Conservation (phyloP, 1,140 invertebrate species). For the Leucophenga varia region DNA sequence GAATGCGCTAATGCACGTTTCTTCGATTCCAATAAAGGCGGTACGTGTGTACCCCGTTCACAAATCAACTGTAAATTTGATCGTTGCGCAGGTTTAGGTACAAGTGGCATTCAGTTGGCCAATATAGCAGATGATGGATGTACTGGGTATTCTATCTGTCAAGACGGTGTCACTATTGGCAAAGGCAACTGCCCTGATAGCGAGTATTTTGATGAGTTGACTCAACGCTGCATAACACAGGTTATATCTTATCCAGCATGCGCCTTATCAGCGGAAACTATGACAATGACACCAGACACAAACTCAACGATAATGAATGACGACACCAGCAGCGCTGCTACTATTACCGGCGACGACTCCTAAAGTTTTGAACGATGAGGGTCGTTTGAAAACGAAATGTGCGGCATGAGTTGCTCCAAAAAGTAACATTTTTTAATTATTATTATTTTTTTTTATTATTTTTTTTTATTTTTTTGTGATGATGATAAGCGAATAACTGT, state of each 20-base stretch:
- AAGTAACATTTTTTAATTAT: too few species aligned
- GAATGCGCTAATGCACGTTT: slow-evolving; percentile 31
- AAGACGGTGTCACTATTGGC: slow-evolving; percentile 36
- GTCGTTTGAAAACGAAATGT: too few species aligned
- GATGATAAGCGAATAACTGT: too few species aligned
- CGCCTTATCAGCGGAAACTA: slow-evolving; percentile 14
- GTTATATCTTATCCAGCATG: slow-evolving; percentile 36
- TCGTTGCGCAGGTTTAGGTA: slow-evolving; percentile 40
- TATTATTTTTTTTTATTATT: too few species aligned
- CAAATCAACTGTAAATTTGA: slow-evolving; percentile 29
- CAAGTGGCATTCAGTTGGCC: slow-evolving; percentile 32
- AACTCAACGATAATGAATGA: slow-evolving; percentile 14
- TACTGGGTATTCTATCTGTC: slow-evolving; percentile 35
- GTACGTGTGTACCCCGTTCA: slow-evolving; percentile 35
- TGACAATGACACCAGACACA: background rate
- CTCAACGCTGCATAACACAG: slow-evolving; percentile 32
- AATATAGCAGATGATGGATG: slow-evolving; percentile 40
- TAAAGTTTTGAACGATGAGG: too few species aligned
- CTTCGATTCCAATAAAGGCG: slow-evolving; percentile 24
- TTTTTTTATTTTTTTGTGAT: too few species aligned
- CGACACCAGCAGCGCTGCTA: slow-evolving; percentile 3
- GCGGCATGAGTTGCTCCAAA: too few species aligned
- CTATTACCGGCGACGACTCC: too few species aligned
- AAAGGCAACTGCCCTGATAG: slow-evolving; percentile 29
- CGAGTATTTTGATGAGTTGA: slow-evolving; percentile 42